Conservation (phyloP, 2,797 vertebrate species). For the Xenentodon cancila region DNA sequence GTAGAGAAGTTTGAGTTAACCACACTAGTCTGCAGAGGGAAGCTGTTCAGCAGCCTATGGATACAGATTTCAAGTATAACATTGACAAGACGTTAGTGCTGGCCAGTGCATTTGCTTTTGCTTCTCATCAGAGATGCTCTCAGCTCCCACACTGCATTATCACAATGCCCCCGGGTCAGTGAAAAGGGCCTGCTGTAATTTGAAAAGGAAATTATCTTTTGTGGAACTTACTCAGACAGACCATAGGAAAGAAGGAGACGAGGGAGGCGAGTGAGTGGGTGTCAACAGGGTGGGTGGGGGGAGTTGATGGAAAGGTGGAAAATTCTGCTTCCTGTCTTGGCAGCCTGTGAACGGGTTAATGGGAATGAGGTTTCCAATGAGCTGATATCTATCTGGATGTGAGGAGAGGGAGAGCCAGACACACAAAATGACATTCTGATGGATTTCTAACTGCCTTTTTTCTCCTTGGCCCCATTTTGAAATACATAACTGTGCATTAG, state of each 20-base stretch:
- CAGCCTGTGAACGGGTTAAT: conserved; percentile 80
- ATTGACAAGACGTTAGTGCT: conserved; percentile 69
- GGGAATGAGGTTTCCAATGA: conserved; percentile 69
- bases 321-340: conserved; percentile 54
- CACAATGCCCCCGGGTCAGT: conserved; percentile 79
- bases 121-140: conserved; percentile 74
- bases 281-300: conserved; percentile 36
- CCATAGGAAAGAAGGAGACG: conserved; percentile 35
- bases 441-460: conserved; percentile 74
- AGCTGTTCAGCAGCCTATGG: conserved; percentile 15
- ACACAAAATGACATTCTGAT: conserved; percentile 78
- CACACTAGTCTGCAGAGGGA: conserved; percentile 26
- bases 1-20: conserved; percentile 21
- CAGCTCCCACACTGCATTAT: conserved; percentile 76
- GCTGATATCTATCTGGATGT: conserved; percentile 74
- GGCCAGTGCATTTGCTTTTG: conserved; percentile 56
- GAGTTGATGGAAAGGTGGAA: conserved; percentile 56
- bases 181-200: conserved; percentile 77
- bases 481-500: conserved; percentile 45
- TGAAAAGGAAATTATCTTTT: conserved; percentile 86
- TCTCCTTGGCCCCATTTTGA: conserved; percentile 74
- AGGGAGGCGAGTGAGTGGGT: conserved; percentile 21
- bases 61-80: conserved; percentile 33
- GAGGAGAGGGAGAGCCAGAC: conserved; percentile 47
- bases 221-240: conserved; percentile 73